phyloP scores from a whole-genome alignment of 2,888 invertebrate species.

The Hypolimnas misippus region DNA sequence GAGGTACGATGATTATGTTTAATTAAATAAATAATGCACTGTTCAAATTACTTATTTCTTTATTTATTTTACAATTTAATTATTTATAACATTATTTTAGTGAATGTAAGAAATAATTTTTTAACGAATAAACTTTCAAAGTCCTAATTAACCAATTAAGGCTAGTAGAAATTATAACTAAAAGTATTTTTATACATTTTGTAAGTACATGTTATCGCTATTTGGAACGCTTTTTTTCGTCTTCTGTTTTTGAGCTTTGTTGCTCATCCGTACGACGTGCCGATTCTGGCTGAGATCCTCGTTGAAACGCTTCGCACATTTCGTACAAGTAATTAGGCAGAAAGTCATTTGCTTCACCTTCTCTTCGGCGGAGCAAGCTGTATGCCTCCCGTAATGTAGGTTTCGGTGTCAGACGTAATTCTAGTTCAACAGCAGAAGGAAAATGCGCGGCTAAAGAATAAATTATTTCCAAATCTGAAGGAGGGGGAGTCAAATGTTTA shows the following conservation, averaged over 20 bases:
- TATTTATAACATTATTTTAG: no score
- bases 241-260: constrained; percentile 52
- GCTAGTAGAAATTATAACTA: no score
- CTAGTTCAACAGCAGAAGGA: constrained; percentile 75
- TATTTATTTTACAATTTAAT: no score
- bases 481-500: constrained; percentile 73
- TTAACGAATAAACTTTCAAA: no score
- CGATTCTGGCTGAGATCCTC: constrained; percentile 70
- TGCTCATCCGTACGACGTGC: constrained; percentile 61
- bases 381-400: constrained; percentile 78
- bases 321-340: constrained; percentile 79
- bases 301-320: constrained; percentile 79
- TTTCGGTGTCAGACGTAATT: constrained; percentile 75
- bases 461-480: constrained; percentile 77
- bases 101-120: no score
- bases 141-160: no score
- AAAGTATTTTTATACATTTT: no score
- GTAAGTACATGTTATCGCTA: neutral
- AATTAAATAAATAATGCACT: no score
- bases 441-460: constrained; percentile 79
- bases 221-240: constrained; percentile 51
- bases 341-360: constrained; percentile 73
- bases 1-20: no score
- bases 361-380: constrained; percentile 72
- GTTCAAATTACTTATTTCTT: no score